Percentiles rank a stretch among this genome's conserved stretches.
Conservation (phyloP, 2,888 invertebrate species). For the Drosophila formosana region DNA sequence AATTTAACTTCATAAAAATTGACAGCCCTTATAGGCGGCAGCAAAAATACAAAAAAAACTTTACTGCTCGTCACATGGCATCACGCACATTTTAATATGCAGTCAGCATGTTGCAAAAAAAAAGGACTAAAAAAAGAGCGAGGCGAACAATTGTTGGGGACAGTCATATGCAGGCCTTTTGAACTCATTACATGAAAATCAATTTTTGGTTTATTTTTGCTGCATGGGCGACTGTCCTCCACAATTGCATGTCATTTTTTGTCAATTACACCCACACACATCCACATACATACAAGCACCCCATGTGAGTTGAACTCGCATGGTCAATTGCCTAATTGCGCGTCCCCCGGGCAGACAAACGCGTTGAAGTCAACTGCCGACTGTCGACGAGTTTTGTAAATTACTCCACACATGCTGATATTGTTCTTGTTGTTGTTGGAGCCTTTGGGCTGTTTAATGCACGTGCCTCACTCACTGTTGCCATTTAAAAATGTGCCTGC, state of each 20-base stretch:
- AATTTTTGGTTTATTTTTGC: conserved; percentile 77
- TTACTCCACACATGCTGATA: conserved; percentile 63
- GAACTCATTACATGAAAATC: conserved; percentile 77
- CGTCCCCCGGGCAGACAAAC: conserved; percentile 66
- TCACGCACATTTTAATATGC: conserved; percentile 78
- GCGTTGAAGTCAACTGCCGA: conserved; percentile 72
- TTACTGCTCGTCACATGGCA: conserved; percentile 54
- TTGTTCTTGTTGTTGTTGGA: conserved; percentile 43
- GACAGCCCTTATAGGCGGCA: conserved; percentile 61
- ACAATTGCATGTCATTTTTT: conserved; percentile 69
- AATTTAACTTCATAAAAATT: conserved; percentile 78
- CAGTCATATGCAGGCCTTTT: conserved; percentile 57
- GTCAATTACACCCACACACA: conserved; percentile 64
- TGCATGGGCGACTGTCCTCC: conserved; percentile 42
- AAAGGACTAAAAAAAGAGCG: conserved; percentile 28
- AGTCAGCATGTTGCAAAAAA: conserved; percentile 62
- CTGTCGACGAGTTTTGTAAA: conserved; percentile 66
- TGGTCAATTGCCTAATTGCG: conserved; percentile 78
- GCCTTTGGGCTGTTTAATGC: conserved; percentile 77
- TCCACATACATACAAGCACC: not conserved
- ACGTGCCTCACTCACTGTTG: conserved; percentile 70
- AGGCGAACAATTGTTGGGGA: conserved; percentile 16
- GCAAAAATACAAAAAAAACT: conserved; percentile 41
- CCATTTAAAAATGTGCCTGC: conserved; percentile 76
- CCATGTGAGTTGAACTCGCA: conserved; percentile 12